These are phyloP conservation scores for Podiceps cristatus DNA, from an alignment of 2,113 vertebrate genomes.

Conservation along the genomic window DNA sequence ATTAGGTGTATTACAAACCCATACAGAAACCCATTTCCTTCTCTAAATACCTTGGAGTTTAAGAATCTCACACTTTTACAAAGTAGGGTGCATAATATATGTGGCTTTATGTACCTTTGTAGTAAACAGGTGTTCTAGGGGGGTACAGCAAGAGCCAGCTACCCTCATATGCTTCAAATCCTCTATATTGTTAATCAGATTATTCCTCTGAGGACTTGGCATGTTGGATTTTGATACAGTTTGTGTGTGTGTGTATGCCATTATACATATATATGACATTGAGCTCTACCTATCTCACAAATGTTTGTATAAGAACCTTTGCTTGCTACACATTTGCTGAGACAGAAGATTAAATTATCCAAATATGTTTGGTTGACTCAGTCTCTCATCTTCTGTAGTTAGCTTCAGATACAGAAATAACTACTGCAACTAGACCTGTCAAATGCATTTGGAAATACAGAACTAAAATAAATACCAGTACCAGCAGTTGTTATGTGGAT, in stretches of 20 bases:
- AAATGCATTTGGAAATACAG: background rate
- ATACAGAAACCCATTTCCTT: background rate
- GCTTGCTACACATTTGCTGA: background rate
- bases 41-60: background rate
- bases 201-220: background rate
- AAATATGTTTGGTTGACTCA: background rate
- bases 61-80: background rate
- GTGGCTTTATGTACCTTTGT: background rate
- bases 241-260: accelerated
- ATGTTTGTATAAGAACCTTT: background rate
- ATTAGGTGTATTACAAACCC: background rate
- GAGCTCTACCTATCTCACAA: background rate
- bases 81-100: background rate
- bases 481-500: background rate
- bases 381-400: background rate
- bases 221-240: background rate
- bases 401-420: background rate
- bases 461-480: background rate
- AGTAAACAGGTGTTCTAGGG: background rate
- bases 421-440: background rate
- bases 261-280: background rate
- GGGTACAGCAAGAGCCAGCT: background rate
- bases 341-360: background rate
- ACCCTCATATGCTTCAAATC: background rate
- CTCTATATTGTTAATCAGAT: background rate